Evolutionary conservation across 2,888 invertebrate genomes (phyloP).

Genomic region (Argyra leucocephala): DNA sequence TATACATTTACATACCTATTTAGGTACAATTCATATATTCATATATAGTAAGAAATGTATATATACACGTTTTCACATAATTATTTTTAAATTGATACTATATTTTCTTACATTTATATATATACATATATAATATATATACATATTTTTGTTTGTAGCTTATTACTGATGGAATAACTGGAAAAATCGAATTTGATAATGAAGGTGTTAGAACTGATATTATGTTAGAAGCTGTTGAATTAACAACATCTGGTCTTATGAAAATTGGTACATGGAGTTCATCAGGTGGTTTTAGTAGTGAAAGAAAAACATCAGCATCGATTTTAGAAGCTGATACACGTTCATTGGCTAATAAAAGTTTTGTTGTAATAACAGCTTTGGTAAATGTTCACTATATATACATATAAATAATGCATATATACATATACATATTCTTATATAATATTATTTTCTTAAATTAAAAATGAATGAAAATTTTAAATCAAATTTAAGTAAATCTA

Average conservation of each 20-base stretch:
- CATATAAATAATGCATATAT: too few species aligned
- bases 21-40: too few species aligned
- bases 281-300: conserved; percentile 51
- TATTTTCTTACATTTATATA: too few species aligned
- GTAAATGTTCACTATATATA: conserved; percentile 39
- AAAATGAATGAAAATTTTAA: too few species aligned
- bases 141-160: conserved; percentile 15
- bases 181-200: conserved; percentile 64
- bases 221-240: conserved; percentile 56
- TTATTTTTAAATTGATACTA: too few species aligned
- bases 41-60: too few species aligned
- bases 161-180: conserved; percentile 54
- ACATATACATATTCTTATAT: too few species aligned
- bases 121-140: too few species aligned
- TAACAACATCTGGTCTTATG: conserved; percentile 53
- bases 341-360: conserved; percentile 60
- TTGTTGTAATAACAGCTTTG: conserved; percentile 59
- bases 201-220: conserved; percentile 64
- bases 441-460: background rate
- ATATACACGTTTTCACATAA: too few species aligned
- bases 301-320: conserved; percentile 41
- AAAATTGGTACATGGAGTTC: conserved; percentile 63
- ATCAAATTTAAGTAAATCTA: too few species aligned
- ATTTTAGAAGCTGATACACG: conserved; percentile 46
- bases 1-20: too few species aligned